Base-by-base conservation (phyloP, 2,113 vertebrate species). In the Aythya baeri region DNA sequence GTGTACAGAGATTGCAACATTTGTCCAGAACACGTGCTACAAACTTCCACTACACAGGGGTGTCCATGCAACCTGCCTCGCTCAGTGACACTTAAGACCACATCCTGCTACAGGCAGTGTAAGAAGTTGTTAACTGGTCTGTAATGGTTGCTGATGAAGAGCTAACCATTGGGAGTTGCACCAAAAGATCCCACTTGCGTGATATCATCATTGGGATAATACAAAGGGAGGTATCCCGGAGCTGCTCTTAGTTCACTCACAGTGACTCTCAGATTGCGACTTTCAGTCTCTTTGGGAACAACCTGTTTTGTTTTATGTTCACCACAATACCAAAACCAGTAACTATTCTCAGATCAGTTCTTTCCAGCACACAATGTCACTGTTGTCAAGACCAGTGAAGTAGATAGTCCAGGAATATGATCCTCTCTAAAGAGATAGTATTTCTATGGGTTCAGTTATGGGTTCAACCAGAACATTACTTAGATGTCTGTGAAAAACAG, bases 71-170 rank as follows among this genome's bases (percentile, higher is more conserved):
- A 70, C 14, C 67, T 54, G 88, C 29, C 70, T 68, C n/a, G 27
- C 23, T 82, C 18, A 1, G 54, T 77, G 78, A 89, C 77, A 73
- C 87, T 94, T 7, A 10, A 77, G 91, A 92, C 75, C 90, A 93
- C 91, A 91, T 96, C 92, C 92, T 96, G 94, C 92, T 91, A 4
- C 31, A 41, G 61, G 80, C 57, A 29, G 43, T 32, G 17, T 43
- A 34, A 90, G 79, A 29, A 85, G 88, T 76, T 91, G 95, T 94
- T 91, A 91, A 91, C 83, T 85, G 75, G 34, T 34, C 65, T 82
- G 70, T 93, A 96, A 96, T 86, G 54, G 55, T 41, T 62, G 31
- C 67, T 97, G 95, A 97, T 96, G 92, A 94, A 86, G 87, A 89
- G 68, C 75, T 94, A 96, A 79, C 43, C 81, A 89, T 65, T 76